Evolutionary conservation across 2,113 vertebrate genomes (phyloP).

Genomic region (Forbesichthys agassizii): DNA sequence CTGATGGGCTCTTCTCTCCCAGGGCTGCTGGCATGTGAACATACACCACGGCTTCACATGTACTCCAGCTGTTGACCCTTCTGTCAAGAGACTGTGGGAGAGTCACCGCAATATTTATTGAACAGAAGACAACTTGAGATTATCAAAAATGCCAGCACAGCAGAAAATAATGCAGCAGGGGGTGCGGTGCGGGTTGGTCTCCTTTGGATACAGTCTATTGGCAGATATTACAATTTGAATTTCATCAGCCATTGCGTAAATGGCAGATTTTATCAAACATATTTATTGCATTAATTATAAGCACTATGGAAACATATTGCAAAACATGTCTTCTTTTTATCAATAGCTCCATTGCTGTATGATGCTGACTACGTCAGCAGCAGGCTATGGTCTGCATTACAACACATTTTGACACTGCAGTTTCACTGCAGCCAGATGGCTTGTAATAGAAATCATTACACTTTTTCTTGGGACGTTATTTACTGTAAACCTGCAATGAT

Average conservation of each 20-base stretch:
- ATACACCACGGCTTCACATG: slow-evolving; percentile 24
- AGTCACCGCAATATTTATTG: slow-evolving; percentile 18
- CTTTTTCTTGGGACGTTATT: slow-evolving; percentile 17
- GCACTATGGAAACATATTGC: not conserved
- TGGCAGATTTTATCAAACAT: not conserved
- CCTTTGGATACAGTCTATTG: slow-evolving; percentile 12
- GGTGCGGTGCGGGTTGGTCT: slow-evolving; percentile 3
- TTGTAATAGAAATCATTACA: slow-evolving; percentile 35
- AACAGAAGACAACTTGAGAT: slow-evolving; percentile 24
- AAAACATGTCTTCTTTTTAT: not conserved
- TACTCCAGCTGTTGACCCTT: slow-evolving; percentile 49
- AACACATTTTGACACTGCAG: not conserved
- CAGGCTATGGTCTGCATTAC: not conserved
- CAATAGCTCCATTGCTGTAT: not conserved
- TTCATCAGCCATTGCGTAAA: not conserved
- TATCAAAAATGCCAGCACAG: slow-evolving; percentile 32
- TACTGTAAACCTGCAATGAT: slow-evolving; percentile 31
- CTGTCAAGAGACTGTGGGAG: slow-evolving; percentile 37
- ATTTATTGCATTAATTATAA: slow-evolving; percentile 7
- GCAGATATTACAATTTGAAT: not conserved
- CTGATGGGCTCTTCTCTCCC: not conserved
- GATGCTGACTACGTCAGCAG: not conserved
- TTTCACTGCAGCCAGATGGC: not conserved
- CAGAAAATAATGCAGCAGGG: slow-evolving; percentile 33
- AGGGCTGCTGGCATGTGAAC: slow-evolving; percentile 22